A percentile compares a stretch with the other conserved stretches of the same genome.
Conservation (phyloP, 2,797 vertebrate species). For the Eupleurogrammus muticus region DNA sequence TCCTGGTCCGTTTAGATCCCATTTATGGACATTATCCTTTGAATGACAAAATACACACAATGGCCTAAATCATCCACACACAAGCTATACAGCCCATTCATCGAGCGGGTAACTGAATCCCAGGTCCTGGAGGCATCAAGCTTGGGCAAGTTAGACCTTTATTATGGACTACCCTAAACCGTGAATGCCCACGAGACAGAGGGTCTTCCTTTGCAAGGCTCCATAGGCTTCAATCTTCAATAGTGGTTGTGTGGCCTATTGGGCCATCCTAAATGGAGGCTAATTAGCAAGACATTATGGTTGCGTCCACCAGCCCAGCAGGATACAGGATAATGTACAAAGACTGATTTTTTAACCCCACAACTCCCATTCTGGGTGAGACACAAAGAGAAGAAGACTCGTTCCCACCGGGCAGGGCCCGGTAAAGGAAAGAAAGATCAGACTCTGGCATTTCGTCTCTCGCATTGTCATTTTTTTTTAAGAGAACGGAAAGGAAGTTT, state of each 20-base stretch:
- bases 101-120: conserved; percentile 59
- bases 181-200: conserved; percentile 70
- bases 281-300: conserved; percentile 83
- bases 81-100: conserved; percentile 63
- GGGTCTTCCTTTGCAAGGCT: conserved; percentile 70
- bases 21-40: conserved; percentile 75
- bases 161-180: conserved; percentile 56
- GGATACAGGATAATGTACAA: conserved; percentile 74
- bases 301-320: conserved; percentile 70
- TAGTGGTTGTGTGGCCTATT: conserved; percentile 67
- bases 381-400: conserved; percentile 58
- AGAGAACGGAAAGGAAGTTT: background rate
- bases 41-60: conserved; percentile 75
- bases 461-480: conserved; percentile 22
- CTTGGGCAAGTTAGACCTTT: conserved; percentile 48
- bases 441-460: conserved; percentile 26
- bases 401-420: conserved; percentile 57
- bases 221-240: conserved; percentile 66
- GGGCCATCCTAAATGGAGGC: conserved; percentile 71
- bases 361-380: conserved; percentile 43
- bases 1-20: conserved; percentile 71
- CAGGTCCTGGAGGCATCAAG: conserved; percentile 47
- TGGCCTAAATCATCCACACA: conserved; percentile 61
- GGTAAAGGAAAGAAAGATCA: conserved; percentile 34
- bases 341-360: conserved; percentile 79